Conservation (phyloP, 1,140 invertebrate genomes). For the Aphelinus atriplicis region DNA sequence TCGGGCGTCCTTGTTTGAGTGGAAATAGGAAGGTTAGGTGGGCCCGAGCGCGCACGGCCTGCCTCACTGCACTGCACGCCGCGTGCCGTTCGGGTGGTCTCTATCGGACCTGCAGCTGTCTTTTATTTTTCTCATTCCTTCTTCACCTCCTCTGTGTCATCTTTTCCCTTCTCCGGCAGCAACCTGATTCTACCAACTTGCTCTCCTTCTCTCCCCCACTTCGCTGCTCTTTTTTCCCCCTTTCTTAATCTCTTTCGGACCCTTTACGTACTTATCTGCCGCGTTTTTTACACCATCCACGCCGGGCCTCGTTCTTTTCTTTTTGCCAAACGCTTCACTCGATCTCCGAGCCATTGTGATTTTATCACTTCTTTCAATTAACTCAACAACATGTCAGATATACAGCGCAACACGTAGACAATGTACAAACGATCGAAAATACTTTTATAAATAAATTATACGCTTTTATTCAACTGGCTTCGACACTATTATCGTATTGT, state of each 20-base stretch:
- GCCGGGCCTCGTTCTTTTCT: too few relatives aligned
- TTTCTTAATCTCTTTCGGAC: too few relatives aligned
- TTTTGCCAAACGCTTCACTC: constrained; percentile 40
- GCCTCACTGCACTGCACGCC: constrained; percentile 19
- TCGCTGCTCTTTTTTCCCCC: constrained; percentile 36
- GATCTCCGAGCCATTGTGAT: constrained; percentile 57
- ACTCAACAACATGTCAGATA: constrained; percentile 58
- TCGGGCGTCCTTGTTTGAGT: background rate
- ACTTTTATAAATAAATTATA: too few relatives aligned
- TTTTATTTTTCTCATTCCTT: constrained; percentile 25
- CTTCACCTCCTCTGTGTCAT: constrained; percentile 27
- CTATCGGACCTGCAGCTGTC: constrained; percentile 28
- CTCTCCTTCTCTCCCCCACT: constrained; percentile 3
- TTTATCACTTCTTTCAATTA: constrained; percentile 58
- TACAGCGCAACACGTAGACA: constrained; percentile 34
- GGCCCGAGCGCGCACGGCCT: constrained; percentile 6
- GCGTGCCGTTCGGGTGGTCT: constrained; percentile 51
- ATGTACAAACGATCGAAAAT: too few relatives aligned
- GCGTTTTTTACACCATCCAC: too few relatives aligned
- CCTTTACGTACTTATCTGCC: too few relatives aligned
- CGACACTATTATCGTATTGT: too few relatives aligned
- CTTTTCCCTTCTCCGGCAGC: background rate
- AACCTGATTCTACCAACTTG: constrained; percentile 20
- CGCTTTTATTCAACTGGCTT: too few relatives aligned
- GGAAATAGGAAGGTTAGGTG: too few relatives aligned